Evolutionary conservation across 2,113 vertebrate genomes (phyloP).

Genomic region (Hippocampus guttulatus): DNA sequence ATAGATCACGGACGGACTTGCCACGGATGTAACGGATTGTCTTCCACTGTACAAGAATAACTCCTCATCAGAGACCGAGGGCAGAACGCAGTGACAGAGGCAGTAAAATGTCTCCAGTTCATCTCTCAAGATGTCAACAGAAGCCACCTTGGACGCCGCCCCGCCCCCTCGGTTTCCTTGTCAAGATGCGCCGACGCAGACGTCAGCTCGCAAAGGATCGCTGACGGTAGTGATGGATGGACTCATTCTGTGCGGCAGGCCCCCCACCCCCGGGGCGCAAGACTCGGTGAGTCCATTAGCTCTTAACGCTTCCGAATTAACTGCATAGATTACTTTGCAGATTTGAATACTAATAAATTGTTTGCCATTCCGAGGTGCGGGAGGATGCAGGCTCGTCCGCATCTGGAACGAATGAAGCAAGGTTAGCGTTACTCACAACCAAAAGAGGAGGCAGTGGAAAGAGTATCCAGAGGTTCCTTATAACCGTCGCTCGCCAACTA

Average conservation of each 20-base stretch:
- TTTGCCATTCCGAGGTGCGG: slow-evolving; percentile 43
- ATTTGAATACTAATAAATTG: slow-evolving; percentile 61
- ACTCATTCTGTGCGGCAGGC: slow-evolving; percentile 41
- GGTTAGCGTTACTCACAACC: slow-evolving; percentile 24
- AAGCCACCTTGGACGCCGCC: slow-evolving; percentile 4
- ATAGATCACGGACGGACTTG: not conserved
- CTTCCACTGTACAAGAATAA: not conserved
- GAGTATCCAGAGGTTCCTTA: slow-evolving; percentile 14
- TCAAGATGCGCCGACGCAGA: slow-evolving; percentile 38
- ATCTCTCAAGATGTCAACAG: slow-evolving; percentile 26
- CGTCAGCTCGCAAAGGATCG: slow-evolving; percentile 49
- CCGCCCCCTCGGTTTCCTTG: not conserved
- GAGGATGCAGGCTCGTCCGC: slow-evolving; percentile 1
- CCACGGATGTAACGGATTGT: not conserved
- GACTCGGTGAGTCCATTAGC: slow-evolving; percentile 64
- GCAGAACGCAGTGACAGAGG: slow-evolving; percentile 48
- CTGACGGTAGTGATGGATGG: slow-evolving; percentile 63
- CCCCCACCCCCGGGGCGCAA: slow-evolving; percentile 25
- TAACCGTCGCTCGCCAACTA: slow-evolving; percentile 24
- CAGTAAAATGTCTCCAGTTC: slow-evolving; percentile 19
- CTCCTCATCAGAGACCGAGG: slow-evolving; percentile 11
- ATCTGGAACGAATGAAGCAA: slow-evolving; percentile 26
- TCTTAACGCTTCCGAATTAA: slow-evolving; percentile 62
- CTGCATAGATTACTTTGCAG: slow-evolving; percentile 55
- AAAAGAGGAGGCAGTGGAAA: slow-evolving; percentile 20